Percentiles rank a stretch among this genome's conserved stretches.
Conservation (phyloP, 2,888 invertebrate genomes). For the Escarpia spicata region DNA sequence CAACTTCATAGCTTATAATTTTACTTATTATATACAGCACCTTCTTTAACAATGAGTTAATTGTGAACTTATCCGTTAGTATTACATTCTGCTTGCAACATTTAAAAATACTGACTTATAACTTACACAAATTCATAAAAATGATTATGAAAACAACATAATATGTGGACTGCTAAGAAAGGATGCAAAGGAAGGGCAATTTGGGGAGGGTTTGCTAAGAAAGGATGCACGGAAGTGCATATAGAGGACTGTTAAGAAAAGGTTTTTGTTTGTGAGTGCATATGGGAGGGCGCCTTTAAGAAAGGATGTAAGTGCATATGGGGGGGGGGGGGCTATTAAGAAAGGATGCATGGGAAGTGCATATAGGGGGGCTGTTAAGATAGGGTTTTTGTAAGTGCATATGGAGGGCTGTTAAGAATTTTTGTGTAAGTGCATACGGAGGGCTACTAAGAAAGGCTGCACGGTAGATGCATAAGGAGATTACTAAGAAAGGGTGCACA, state of each 20-base stretch:
- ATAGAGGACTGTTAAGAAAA: no score
- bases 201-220: no score
- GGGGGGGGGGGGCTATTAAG: no score
- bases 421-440: no score
- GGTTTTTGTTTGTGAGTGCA: no score
- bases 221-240: no score
- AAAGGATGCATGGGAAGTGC: no score
- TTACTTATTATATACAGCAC: neutral
- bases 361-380: no score
- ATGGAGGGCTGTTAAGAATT: no score
- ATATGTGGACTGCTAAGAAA: neutral
- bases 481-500: neutral
- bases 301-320: no score
- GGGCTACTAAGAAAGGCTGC: neutral
- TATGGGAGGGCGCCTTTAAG: no score
- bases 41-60: neutral
- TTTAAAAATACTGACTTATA: neutral
- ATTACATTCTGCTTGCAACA: neutral
- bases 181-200: neutral
- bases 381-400: no score
- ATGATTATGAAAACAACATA: neutral
- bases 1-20: neutral
- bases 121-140: neutral
- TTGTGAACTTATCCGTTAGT: neutral
- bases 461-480: neutral